Evolutionary conservation across 2,888 invertebrate genomes (phyloP), one percentile per base, ranked within the genome.

Genomic region (Leucophora obtusa): DNA sequence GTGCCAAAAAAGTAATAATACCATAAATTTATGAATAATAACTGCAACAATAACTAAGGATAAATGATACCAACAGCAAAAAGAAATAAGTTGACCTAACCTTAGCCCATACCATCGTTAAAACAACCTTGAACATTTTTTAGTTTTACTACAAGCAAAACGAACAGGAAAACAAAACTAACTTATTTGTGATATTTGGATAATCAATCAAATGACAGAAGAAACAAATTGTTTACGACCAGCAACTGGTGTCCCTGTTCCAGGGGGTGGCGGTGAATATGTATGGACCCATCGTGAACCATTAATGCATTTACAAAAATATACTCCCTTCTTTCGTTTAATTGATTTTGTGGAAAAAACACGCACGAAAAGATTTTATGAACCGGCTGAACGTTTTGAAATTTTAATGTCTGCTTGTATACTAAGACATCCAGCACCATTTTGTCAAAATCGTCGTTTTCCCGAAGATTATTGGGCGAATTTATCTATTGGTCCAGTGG

Each of bases 401-500:
- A 87, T 88, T 14, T 79, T 86, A 3, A 88, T 88, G 88, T 77
- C 88, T 15, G 86, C 88, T 2, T 88, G 87, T 43, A 87, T 88
- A 17, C 85, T 88, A 85, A 85, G 88, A 10, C 87, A 86, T 62
- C 85, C 87, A 0, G 87, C 87, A 76, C 87, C 87, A 8, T 88
- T 88, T 63, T 88, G 87, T 62, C 88, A 88, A 82, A 88, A 88
- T 51, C 87, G 87, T 65, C 86, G 87, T n/a, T 88, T 87, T 76
- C 87, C 87, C n/a, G 86, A 85, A 6, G 88, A 88, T 53, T 88
- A 88, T 65, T 88, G 88, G 88, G 88, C 87, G 0, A 88, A 88
- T 81, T 74, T 88, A 1, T 88, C 88, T 0, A 87, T 88, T 11
- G 87, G 87, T 0, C 85, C 88, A 50, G 69, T 83, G n/a, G 82